These are phyloP conservation scores for Clarias magur DNA, from an alignment of 2,113 vertebrate species.

Conservation along the genomic window DNA sequence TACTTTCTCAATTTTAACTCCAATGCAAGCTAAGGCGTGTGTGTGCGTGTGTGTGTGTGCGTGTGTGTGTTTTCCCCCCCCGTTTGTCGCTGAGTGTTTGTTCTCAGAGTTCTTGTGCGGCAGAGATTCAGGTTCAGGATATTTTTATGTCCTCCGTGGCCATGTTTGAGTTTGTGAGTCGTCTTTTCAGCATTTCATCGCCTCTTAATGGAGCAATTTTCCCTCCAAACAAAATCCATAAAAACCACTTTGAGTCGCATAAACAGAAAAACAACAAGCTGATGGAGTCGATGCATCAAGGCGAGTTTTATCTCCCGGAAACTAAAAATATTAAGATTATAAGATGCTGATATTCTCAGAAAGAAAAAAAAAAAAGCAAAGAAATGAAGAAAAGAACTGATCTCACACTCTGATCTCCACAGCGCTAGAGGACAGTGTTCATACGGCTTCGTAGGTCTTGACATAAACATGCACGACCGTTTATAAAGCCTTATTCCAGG, in stretches of 20 bases:
- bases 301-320: slow-evolving; percentile 2
- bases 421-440: background rate
- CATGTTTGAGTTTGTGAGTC: background rate
- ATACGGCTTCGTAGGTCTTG: background rate
- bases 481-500: background rate
- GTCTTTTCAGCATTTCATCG: background rate
- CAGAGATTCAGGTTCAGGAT: background rate
- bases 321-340: background rate
- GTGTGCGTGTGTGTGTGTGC: background rate
- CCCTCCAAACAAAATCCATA: background rate
- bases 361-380: background rate
- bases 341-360: background rate
- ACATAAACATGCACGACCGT: background rate
- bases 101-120: background rate
- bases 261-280: slow-evolving; percentile 13
- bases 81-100: background rate
- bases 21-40: slow-evolving; percentile 34
- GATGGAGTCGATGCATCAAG: slow-evolving; percentile 10
- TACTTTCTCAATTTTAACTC: slow-evolving; percentile 52
- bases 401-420: too few relatives aligned
- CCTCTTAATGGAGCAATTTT: slow-evolving; percentile 24
- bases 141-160: background rate
- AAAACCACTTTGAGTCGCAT: background rate
- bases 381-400: too few relatives aligned
- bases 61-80: slow-evolving; percentile 7